Evolutionary conservation across 2,797 vertebrate species (phyloP).

Genomic region (Lutjanus campechanus): DNA sequence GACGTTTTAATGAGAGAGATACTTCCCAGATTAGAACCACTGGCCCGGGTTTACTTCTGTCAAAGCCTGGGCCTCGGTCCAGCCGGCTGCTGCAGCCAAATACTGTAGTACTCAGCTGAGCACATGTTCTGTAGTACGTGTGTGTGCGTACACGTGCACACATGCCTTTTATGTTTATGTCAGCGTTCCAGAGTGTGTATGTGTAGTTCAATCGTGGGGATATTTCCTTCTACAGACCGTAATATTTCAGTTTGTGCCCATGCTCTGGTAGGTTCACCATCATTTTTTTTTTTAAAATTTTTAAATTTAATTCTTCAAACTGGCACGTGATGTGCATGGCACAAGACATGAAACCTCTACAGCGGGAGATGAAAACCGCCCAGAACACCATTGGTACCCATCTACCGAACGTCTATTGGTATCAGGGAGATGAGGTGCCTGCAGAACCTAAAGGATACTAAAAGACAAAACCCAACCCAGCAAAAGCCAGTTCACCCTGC

Average conservation of each 20-base stretch:
- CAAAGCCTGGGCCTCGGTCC: constrained; percentile 10
- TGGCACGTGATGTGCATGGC: too few relatives aligned
- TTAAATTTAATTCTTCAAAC: too few relatives aligned
- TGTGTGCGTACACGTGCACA: constrained; percentile 8
- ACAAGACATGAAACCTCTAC: too few relatives aligned
- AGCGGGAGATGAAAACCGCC: too few relatives aligned
- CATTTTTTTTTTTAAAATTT: too few relatives aligned
- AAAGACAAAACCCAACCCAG: too few relatives aligned
- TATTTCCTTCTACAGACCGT: neutral
- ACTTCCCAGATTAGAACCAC: constrained; percentile 38
- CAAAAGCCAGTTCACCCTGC: too few relatives aligned
- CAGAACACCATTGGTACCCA: too few relatives aligned
- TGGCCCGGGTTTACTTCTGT: constrained; percentile 21
- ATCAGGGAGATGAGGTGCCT: too few relatives aligned
- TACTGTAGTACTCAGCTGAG: neutral
- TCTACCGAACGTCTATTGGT: too few relatives aligned
- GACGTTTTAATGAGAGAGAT: constrained; percentile 29
- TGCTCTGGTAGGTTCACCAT: neutral
- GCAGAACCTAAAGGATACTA: too few relatives aligned
- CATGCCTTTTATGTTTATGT: neutral
- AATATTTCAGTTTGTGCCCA: neutral
- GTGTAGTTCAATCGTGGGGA: neutral
- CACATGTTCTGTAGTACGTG: constrained; percentile 1
- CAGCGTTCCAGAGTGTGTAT: neutral
- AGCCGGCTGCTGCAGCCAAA: constrained; percentile 27